These are phyloP conservation scores for Gouania willdenowi DNA, from an alignment of 2,797 vertebrate species.

Conservation along the genomic window DNA sequence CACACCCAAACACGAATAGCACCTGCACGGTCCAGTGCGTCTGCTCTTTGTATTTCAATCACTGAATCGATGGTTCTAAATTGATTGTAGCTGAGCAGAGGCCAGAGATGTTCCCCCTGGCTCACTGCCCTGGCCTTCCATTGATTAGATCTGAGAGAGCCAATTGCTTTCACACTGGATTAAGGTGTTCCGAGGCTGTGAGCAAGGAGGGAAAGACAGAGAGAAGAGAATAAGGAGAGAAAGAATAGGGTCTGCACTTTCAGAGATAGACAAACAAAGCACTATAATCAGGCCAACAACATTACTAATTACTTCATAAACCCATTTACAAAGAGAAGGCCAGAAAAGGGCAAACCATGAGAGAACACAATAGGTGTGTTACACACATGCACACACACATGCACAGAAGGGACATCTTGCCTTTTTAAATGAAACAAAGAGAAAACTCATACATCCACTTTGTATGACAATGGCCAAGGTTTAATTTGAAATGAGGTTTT, in stretches of 20 bases:
- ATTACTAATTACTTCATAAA: constrained; percentile 36
- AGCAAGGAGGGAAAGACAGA: constrained; percentile 35
- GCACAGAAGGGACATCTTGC: too few species aligned
- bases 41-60: constrained; percentile 76
- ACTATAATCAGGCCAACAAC: constrained; percentile 18
- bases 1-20: constrained; percentile 58
- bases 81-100: constrained; percentile 74
- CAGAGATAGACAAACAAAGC: constrained; percentile 19
- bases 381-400: background rate
- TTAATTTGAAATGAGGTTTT: too few species aligned
- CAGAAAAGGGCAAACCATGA: background rate
- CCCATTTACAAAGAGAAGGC: constrained; percentile 6
- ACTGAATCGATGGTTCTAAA: constrained; percentile 75
- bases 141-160: constrained; percentile 76
- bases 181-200: constrained; percentile 69
- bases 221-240: background rate
- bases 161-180: constrained; percentile 80
- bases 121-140: constrained; percentile 65
- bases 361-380: background rate
- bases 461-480: too few species aligned
- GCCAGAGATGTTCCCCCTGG: constrained; percentile 71
- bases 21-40: constrained; percentile 59
- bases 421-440: too few species aligned
- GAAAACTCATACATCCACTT: too few species aligned
- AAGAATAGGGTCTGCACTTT: constrained; percentile 13